phyloP scores from a whole-genome alignment of 2,888 invertebrate species.

The Linhomoeus sp. region DNA sequence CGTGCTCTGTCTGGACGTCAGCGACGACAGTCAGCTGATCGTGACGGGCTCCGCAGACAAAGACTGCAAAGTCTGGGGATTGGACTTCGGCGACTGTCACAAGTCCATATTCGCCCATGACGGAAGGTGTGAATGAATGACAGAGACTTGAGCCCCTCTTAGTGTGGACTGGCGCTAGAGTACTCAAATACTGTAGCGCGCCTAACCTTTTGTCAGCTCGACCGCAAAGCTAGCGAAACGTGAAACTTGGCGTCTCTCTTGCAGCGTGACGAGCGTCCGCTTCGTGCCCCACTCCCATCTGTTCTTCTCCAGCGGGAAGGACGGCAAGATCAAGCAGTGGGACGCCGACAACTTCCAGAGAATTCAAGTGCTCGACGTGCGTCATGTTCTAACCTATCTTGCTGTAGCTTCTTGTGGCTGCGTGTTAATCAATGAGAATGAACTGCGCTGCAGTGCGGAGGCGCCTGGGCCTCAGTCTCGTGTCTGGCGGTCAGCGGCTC shows the following conservation, averaged over 20 bases:
- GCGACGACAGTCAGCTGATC: slow-evolving; percentile 61
- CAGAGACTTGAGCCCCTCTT: too few species aligned
- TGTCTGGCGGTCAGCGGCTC: background rate
- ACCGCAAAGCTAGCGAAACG: background rate
- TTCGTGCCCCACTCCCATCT: slow-evolving; percentile 67
- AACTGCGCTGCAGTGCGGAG: slow-evolving; percentile 26
- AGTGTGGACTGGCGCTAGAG: too few species aligned
- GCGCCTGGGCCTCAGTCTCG: slow-evolving; percentile 48
- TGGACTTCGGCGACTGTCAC: slow-evolving; percentile 97
- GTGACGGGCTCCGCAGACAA: slow-evolving; percentile 86
- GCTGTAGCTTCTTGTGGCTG: background rate
- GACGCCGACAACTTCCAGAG: slow-evolving; percentile 77
- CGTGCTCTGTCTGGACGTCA: slow-evolving; percentile 75
- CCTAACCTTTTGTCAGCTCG: too few species aligned
- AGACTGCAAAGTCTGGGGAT: slow-evolving; percentile 89
- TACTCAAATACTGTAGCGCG: too few species aligned
- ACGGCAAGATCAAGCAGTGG: slow-evolving; percentile 87
- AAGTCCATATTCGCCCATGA: slow-evolving; percentile 84
- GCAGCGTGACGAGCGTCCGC: slow-evolving; percentile 59
- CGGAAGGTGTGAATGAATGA: slow-evolving; percentile 41
- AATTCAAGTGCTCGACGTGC: slow-evolving; percentile 61
- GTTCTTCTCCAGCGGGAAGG: slow-evolving; percentile 78
- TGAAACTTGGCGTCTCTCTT: background rate
- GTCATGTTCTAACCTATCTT: slow-evolving; percentile 3
- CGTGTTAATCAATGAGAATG: background rate